A percentile compares a stretch with the other conserved stretches of the same genome.
phyloP scores from a whole-genome alignment of 2,888 invertebrate genomes.

The Chymomyza fuscimana region DNA sequence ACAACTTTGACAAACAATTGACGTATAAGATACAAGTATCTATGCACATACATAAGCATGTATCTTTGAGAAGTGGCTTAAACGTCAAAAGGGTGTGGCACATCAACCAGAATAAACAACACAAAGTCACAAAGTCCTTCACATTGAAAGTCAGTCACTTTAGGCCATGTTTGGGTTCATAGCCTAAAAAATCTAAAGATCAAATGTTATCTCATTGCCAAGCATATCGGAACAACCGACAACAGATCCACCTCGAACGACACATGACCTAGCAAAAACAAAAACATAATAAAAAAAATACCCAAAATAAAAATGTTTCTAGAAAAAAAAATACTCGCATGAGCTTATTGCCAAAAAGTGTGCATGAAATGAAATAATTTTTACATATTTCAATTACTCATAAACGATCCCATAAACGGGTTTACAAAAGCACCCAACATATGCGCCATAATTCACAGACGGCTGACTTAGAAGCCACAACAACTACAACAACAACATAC shows the following conservation, averaged over 20 bases:
- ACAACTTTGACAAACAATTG: too few relatives aligned
- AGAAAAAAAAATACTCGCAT: not conserved
- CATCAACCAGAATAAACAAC: not conserved
- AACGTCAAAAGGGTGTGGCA: not conserved
- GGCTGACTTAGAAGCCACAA: constrained; percentile 59
- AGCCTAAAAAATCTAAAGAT: constrained; percentile 55
- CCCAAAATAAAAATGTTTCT: not conserved
- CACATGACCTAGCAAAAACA: not conserved
- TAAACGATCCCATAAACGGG: constrained; percentile 41
- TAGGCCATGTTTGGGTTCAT: too few relatives aligned
- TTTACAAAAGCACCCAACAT: constrained; percentile 41
- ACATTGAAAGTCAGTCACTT: constrained; percentile 45
- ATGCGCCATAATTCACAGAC: constrained; percentile 66
- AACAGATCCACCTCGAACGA: constrained; percentile 9
- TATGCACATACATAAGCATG: too few relatives aligned
- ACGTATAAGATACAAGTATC: too few relatives aligned
- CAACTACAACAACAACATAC: too few relatives aligned
- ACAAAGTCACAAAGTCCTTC: constrained; percentile 53
- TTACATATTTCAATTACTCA: constrained; percentile 68
- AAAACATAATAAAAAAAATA: not conserved
- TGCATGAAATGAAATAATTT: constrained; percentile 57
- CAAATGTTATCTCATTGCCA: constrained; percentile 68
- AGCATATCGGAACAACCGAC: constrained; percentile 60
- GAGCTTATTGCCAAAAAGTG: constrained; percentile 59
- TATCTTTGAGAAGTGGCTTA: not conserved